These are phyloP conservation scores for Eriosoma lanigerum DNA, from an alignment of 1,140 invertebrate genomes.

Conservation along the genomic window DNA sequence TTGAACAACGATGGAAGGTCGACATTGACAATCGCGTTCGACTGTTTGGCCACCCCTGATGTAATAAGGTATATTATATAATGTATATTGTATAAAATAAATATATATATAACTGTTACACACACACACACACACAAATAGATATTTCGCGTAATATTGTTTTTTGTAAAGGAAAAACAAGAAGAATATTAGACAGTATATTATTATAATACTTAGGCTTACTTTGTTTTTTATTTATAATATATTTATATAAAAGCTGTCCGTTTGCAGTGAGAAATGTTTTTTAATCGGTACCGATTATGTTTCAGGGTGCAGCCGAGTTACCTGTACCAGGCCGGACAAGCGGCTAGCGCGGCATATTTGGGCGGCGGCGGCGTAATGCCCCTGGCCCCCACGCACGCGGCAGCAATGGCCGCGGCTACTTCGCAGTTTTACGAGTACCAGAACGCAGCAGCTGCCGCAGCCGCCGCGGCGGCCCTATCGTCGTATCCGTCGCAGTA, in stretches of 20 bases:
- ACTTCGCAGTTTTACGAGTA: constrained; percentile 59
- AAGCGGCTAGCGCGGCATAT: constrained; percentile 54
- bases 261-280: too few species aligned
- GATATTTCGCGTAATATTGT: not conserved
- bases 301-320: constrained; percentile 58
- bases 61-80: too few species aligned
- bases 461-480: constrained; percentile 56
- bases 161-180: constrained; percentile 3
- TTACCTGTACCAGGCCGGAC: constrained; percentile 58
- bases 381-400: constrained; percentile 57
- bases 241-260: too few species aligned
- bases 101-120: too few species aligned
- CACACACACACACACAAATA: not conserved
- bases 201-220: too few species aligned
- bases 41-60: too few species aligned
- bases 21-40: too few species aligned
- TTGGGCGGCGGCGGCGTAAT: constrained; percentile 57
- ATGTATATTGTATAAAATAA: too few species aligned
- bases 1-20: too few species aligned
- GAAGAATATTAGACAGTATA: not conserved
- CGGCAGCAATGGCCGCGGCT: constrained; percentile 55
- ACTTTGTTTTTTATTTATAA: too few species aligned
- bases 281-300: not conserved
- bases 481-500: constrained; percentile 57
- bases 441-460: constrained; percentile 57